These are phyloP conservation scores for Melanotaenia trifasciata DNA, from an alignment of 2,797 vertebrate species.

Conservation along the genomic window DNA sequence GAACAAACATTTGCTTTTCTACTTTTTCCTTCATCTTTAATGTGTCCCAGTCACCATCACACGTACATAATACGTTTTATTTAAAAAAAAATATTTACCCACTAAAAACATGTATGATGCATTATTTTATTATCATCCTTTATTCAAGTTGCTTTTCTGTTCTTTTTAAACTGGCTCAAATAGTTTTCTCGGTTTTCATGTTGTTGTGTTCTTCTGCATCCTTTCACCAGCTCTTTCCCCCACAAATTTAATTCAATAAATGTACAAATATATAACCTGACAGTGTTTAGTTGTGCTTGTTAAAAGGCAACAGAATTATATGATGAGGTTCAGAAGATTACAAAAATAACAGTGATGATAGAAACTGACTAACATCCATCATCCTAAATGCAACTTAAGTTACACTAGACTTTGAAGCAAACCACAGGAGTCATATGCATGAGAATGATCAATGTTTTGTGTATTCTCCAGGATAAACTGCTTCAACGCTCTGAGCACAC, in stretches of 20 bases:
- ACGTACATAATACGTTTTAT: neutral
- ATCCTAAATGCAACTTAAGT: conserved; percentile 34
- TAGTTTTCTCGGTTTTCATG: neutral
- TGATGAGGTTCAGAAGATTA: conserved; percentile 30
- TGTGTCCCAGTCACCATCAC: conserved; percentile 15
- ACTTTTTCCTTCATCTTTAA: conserved; percentile 43
- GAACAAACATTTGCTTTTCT: conserved; percentile 56
- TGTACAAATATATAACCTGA: conserved; percentile 36
- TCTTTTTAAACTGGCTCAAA: neutral
- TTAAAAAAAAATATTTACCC: neutral
- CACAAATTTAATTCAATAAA: conserved; percentile 15
- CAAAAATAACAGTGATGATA: conserved; percentile 29
- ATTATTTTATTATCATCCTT: neutral
- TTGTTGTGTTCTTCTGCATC: neutral
- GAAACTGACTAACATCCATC: conserved; percentile 28
- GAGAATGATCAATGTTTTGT: conserved; percentile 74
- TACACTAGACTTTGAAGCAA: conserved; percentile 30
- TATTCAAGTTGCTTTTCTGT: neutral
- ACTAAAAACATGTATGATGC: neutral
- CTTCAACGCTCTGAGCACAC: conserved; percentile 97
- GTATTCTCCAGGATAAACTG: conserved; percentile 94
- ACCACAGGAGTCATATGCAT: conserved; percentile 34
- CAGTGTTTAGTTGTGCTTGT: conserved; percentile 45
- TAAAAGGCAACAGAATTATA: conserved; percentile 44
- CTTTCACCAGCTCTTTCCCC: conserved; percentile 8